Conservation (phyloP, 2,113 vertebrate species). For the Noturus placidus region DNA sequence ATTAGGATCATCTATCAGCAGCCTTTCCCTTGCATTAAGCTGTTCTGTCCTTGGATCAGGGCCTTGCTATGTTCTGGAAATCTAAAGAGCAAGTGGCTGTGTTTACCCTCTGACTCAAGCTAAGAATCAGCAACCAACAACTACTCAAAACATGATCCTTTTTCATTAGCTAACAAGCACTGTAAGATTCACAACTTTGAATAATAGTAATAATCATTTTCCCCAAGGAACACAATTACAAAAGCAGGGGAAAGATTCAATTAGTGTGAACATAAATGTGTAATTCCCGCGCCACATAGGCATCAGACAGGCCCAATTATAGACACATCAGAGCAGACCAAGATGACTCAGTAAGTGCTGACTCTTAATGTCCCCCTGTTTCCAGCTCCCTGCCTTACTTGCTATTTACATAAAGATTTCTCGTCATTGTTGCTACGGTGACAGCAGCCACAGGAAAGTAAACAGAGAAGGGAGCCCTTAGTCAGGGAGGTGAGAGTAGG, state of each 20-base stretch:
- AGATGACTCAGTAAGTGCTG: conserved; percentile 56
- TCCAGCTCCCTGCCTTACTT: conserved; percentile 50
- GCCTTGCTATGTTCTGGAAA: conserved; percentile 25
- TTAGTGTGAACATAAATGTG: not conserved
- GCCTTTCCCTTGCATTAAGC: conserved; percentile 40
- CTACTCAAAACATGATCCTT: not conserved
- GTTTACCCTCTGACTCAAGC: conserved; percentile 34
- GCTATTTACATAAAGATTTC: conserved; percentile 51
- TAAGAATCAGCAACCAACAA: not conserved
- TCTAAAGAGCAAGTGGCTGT: conserved; percentile 16
- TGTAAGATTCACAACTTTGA: not conserved
- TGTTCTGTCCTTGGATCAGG: conserved; percentile 27
- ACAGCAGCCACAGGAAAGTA: conserved; percentile 61
- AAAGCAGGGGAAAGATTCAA: not conserved
- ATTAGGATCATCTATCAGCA: conserved; percentile 39
- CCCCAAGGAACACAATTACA: not conserved
- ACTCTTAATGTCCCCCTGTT: conserved; percentile 60
- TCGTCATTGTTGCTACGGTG: conserved; percentile 57
- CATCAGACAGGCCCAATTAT: conserved; percentile 43
- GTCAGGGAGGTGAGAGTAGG: conserved; percentile 12
- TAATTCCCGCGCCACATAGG: not conserved
- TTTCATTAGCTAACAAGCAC: not conserved
- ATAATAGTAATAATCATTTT: not conserved
- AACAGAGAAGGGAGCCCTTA: conserved; percentile 47
- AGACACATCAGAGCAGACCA: conserved; percentile 28